Evolutionary conservation across 2,113 vertebrate genomes (phyloP).

Genomic region (Oreochromis niloticus): DNA sequence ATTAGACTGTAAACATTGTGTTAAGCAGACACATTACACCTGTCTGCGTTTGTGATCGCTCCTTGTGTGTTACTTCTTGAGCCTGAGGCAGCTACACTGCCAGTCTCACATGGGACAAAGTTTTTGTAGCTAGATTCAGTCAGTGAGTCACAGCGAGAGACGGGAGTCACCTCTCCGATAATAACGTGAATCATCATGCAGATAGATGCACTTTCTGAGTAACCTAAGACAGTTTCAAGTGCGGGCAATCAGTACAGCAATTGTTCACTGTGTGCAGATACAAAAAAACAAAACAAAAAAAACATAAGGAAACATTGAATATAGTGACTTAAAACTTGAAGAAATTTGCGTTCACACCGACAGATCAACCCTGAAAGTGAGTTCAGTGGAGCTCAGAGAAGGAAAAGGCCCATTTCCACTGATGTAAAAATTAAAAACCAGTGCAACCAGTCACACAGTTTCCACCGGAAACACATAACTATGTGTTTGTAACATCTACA

Average conservation of each 20-base stretch:
- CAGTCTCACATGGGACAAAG: not conserved
- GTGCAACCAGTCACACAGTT: not conserved
- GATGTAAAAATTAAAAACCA: not conserved
- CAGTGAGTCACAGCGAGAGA: slow-evolving; percentile 21
- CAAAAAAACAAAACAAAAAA: not conserved
- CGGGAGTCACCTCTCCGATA: slow-evolving; percentile 30
- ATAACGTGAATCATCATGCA: slow-evolving; percentile 41
- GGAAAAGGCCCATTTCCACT: not conserved
- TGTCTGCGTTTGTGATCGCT: not conserved
- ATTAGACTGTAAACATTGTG: not conserved
- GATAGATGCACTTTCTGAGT: slow-evolving; percentile 43
- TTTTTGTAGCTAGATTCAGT: slow-evolving; percentile 22
- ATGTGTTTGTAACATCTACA: not conserved
- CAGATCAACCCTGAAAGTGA: not conserved
- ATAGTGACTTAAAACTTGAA: not conserved
- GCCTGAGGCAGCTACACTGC: not conserved
- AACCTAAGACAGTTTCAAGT: not conserved
- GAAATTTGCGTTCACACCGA: not conserved
- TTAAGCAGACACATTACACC: slow-evolving; percentile 24
- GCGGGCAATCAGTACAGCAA: not conserved
- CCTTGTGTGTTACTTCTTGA: not conserved
- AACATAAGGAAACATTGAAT: not conserved
- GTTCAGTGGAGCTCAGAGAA: not conserved
- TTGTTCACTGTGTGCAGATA: not conserved
- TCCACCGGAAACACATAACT: not conserved